These are phyloP conservation scores for Palythoa caribaeorum DNA, from an alignment of 92 coral and sea anemone species.

Conservation along the genomic window DNA sequence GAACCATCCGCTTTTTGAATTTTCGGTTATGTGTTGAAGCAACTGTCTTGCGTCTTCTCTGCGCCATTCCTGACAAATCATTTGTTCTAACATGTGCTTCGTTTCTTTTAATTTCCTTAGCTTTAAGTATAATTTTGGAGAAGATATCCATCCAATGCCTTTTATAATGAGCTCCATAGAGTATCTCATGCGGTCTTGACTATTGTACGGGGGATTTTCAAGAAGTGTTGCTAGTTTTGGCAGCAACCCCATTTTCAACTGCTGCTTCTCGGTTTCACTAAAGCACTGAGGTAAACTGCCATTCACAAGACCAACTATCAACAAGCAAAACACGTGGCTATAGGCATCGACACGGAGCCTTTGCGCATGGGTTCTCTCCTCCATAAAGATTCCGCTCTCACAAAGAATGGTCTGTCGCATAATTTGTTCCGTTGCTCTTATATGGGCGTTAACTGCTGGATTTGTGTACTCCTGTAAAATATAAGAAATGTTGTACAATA, in stretches of 20 bases:
- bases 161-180: constrained; percentile 10
- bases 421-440: not conserved
- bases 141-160: not conserved
- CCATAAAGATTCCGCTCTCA: constrained; percentile 3
- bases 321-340: constrained; percentile 6
- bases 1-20: constrained; percentile 13
- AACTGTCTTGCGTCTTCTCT: not conserved
- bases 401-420: not conserved
- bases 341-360: constrained; percentile 19
- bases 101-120: not conserved
- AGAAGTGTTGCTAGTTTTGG: constrained; percentile 23
- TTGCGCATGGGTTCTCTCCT: constrained; percentile 28
- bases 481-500: not conserved
- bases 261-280: not conserved
- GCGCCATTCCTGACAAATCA: not conserved
- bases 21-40: not conserved
- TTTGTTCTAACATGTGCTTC: not conserved
- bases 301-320: constrained; percentile 3
- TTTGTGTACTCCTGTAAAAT: constrained; percentile 9
- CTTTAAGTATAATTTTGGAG: not conserved
- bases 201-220: constrained; percentile 16
- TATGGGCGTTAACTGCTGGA: constrained; percentile 14
- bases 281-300: constrained; percentile 9
- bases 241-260: not conserved
- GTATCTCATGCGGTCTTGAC: constrained; percentile 28